Conservation (phyloP, 2,888 invertebrate species). For the Nowickia ferox region DNA sequence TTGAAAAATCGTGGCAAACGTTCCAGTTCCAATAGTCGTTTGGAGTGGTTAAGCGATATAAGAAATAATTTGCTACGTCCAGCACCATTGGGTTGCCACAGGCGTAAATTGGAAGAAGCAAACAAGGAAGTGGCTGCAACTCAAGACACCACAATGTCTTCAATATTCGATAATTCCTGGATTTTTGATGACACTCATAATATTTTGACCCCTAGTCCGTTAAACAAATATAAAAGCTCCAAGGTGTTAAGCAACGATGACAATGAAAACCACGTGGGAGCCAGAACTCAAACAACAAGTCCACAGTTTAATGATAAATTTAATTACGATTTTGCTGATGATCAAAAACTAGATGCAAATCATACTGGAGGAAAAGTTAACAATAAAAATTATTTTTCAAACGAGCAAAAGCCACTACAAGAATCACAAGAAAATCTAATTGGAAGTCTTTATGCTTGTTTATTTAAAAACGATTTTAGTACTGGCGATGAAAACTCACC, state of each 20-base stretch:
- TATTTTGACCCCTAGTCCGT: conserved; percentile 71
- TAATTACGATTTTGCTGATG: background rate
- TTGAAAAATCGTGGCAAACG: conserved; percentile 75
- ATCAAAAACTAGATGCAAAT: background rate
- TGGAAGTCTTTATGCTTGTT: background rate
- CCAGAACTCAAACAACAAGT: background rate
- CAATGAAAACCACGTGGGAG: background rate
- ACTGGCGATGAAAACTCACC: background rate
- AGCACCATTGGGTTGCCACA: conserved; percentile 76
- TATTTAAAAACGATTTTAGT: conserved; percentile 17
- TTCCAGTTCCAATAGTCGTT: conserved; percentile 72
- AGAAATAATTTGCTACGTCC: conserved; percentile 78
- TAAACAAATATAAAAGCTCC: conserved; percentile 57
- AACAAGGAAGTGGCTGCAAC: background rate
- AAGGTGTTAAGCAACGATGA: background rate
- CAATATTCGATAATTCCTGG: conserved; percentile 69
- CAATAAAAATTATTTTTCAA: background rate
- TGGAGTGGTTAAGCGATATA: conserved; percentile 81
- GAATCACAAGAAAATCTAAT: background rate
- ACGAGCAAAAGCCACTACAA: background rate
- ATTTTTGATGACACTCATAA: conserved; percentile 64
- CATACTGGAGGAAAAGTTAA: background rate
- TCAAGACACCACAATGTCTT: conserved; percentile 8
- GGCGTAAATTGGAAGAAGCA: conserved; percentile 15
- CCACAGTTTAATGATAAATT: background rate